phyloP scores from a whole-genome alignment of 2,113 vertebrate species.

The Pristiophorus japonicus region DNA sequence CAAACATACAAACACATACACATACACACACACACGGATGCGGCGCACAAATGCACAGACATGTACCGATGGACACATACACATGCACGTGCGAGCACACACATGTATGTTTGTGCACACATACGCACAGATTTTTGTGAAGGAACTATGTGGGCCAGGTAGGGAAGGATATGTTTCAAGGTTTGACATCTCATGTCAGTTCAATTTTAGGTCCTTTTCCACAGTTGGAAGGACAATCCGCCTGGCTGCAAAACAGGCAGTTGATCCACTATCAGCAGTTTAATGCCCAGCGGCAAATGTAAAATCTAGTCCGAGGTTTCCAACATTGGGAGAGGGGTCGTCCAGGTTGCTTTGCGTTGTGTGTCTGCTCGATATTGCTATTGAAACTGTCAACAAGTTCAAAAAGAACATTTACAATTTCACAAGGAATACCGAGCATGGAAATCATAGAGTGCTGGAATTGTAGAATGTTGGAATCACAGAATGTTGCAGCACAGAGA shows the following conservation, averaged over 20 bases:
- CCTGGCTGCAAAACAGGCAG: background rate
- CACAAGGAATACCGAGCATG: background rate
- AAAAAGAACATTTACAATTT: background rate
- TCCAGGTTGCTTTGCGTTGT: background rate
- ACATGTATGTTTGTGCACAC: background rate
- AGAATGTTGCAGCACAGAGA: background rate
- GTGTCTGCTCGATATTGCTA: background rate
- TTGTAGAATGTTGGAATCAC: background rate
- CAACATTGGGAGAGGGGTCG: background rate
- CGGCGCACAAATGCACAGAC: too few relatives aligned
- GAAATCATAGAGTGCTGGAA: background rate
- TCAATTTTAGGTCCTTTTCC: background rate
- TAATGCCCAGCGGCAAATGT: background rate
- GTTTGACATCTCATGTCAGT: background rate
- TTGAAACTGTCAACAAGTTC: background rate
- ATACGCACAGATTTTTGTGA: background rate
- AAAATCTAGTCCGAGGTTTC: background rate
- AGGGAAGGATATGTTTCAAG: background rate
- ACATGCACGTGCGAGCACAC: too few relatives aligned
- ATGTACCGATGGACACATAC: background rate
- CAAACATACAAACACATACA: background rate
- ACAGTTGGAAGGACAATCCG: background rate
- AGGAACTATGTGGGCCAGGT: background rate
- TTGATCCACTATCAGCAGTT: background rate
- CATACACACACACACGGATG: too few relatives aligned